Evolutionary conservation across 2,888 invertebrate species (phyloP), one percentile per base, ranked within the genome.

Genomic region (Apamea monoglypha): DNA sequence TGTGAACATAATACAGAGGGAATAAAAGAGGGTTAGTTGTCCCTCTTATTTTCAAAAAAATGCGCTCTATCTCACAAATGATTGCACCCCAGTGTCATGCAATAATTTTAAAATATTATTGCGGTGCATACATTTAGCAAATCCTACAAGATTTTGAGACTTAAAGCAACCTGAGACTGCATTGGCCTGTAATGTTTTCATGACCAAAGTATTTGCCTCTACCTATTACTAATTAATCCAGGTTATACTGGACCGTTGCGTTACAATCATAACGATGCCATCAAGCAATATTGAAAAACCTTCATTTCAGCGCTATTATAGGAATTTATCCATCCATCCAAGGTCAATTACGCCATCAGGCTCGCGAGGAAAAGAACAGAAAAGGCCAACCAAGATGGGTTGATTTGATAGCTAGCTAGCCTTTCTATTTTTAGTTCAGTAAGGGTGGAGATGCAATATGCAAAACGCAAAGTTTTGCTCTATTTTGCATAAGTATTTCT

Each of bases 371-470:
- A 66, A n/a, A n/a, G n/a, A n/a, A 67, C 59, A 36, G 53, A 73
- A 73, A 78, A 75, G 70, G 78, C 32, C 64, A 73, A 63, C 72
- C 77, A 81, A 86, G 32, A 50, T 70, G 25, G 47, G 18, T n/a
- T 81, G 53, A 74, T 82, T 88, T 86, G 74, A 82, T 87, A 78
- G 50, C 71, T 63, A 74, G 82, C 72, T 63, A 74, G 83, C 72
- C 81, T 70, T 56, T 67, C 69, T 32, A 36, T 21, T 67, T 59
- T 47, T 32, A 76, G n/a, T 29, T 18, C 18, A 76, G 44, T 72
- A 32, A 25, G 29, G 29, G 59, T 29, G 8, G 16, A 59, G 1
- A 69, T 25, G 7, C 14, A 69, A 25, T 25, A 66, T 16, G 2
- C 18, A 12, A 47, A 47, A 14, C 12, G 0, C 12, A 29, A 68